A percentile compares a stretch with the other conserved stretches of the same genome.
Conservation (phyloP, 2,888 invertebrate species). For the Agrilus cyanescens region DNA sequence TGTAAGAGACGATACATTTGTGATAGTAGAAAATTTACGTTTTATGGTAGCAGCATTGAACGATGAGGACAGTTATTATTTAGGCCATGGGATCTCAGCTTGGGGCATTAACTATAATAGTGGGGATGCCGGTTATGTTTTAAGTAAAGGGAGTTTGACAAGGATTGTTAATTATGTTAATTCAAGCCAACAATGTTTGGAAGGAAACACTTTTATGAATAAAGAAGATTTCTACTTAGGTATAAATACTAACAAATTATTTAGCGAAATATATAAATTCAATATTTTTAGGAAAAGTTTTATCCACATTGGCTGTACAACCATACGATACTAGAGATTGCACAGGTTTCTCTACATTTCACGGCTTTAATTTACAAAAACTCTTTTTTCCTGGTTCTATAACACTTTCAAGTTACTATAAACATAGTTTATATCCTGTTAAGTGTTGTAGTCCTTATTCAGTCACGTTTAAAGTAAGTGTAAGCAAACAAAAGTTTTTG, state of each 20-base stretch:
- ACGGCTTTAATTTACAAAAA: constrained; percentile 21
- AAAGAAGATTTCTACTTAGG: constrained; percentile 13
- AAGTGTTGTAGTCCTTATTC: constrained; percentile 41
- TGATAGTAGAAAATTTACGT: constrained; percentile 44
- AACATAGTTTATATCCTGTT: constrained; percentile 37
- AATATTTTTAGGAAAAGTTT: constrained; percentile 37
- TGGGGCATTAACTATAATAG: constrained; percentile 44
- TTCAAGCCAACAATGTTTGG: constrained; percentile 32
- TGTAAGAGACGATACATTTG: constrained; percentile 42
- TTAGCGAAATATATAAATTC: not conserved
- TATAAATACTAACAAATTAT: not conserved
- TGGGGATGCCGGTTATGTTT: constrained; percentile 43
- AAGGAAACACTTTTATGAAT: constrained; percentile 9
- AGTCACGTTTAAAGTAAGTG: constrained; percentile 37
- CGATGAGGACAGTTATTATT: constrained; percentile 36
- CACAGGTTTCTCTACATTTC: constrained; percentile 38
- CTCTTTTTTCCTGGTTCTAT: constrained; percentile 24
- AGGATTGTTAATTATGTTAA: constrained; percentile 34
- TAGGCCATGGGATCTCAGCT: constrained; percentile 42
- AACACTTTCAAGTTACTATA: constrained; percentile 32
- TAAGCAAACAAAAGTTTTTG: too few species aligned
- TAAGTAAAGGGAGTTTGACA: constrained; percentile 38
- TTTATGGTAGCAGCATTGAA: constrained; percentile 38
- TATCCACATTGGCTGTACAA: constrained; percentile 37
- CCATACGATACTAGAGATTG: constrained; percentile 42